Conservation (phyloP, 2,113 vertebrate species). For the Phocoena phocoena region DNA sequence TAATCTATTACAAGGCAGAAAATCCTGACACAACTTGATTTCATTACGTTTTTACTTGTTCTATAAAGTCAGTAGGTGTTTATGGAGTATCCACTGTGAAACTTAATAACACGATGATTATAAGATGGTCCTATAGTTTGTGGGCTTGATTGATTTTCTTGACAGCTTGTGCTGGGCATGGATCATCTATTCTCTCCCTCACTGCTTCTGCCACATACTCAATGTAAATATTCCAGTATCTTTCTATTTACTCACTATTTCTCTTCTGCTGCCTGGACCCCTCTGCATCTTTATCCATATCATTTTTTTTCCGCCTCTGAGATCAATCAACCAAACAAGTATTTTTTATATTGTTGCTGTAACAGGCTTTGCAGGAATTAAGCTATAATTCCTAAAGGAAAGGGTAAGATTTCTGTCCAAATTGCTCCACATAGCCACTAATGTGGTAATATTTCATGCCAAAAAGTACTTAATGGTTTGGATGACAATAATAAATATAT, state of each 20-base stretch:
- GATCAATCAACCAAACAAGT: background rate
- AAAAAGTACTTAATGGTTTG: constrained; percentile 18
- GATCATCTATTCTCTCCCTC: background rate
- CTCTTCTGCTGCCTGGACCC: background rate
- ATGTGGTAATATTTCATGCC: constrained; percentile 6
- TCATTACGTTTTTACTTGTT: background rate
- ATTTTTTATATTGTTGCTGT: constrained; percentile 9
- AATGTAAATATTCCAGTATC: background rate
- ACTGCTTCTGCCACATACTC: background rate
- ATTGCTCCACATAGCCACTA: background rate
- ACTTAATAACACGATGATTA: background rate
- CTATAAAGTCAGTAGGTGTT: background rate
- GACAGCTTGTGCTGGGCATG: background rate
- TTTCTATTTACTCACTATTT: background rate
- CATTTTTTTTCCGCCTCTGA: background rate
- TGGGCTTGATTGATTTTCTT: background rate
- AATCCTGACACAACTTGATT: constrained; percentile 3
- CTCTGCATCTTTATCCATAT: background rate
- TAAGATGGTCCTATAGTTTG: background rate
- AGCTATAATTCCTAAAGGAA: constrained; percentile 39
- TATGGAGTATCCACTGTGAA: background rate
- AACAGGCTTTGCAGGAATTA: constrained; percentile 39
- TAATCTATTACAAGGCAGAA: background rate
- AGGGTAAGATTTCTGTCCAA: constrained; percentile 2
- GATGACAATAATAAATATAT: constrained; percentile 9